A percentile compares a stretch with the other conserved stretches of the same genome.
These are phyloP conservation scores for Hemiprocne comata DNA, from an alignment of 2,113 vertebrate species.

Conservation along the genomic window DNA sequence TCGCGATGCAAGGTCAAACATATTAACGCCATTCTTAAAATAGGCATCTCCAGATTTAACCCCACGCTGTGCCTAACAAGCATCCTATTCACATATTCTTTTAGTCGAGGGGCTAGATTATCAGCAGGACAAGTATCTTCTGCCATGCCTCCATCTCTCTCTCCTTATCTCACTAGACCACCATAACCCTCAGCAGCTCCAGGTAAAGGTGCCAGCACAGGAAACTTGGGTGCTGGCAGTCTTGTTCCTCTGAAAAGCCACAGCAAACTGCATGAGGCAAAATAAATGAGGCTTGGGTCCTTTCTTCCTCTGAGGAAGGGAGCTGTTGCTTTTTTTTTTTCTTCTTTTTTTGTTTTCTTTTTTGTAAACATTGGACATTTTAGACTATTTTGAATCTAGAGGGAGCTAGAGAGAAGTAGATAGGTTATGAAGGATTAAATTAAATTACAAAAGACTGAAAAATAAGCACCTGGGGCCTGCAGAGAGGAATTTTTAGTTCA, in stretches of 20 bases:
- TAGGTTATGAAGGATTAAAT: background rate
- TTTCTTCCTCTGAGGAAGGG: background rate
- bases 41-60: background rate
- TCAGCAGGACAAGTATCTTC: background rate
- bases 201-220: background rate
- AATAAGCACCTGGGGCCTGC: background rate
- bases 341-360: background rate
- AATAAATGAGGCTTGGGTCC: background rate
- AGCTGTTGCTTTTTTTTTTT: background rate
- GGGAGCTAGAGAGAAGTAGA: background rate
- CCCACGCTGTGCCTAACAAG: background rate
- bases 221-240: background rate
- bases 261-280: background rate
- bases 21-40: background rate
- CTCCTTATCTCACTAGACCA: background rate
- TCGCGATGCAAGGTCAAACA: background rate
- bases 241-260: background rate
- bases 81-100: background rate
- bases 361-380: background rate
- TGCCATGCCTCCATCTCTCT: background rate
- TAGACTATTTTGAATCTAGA: background rate
- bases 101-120: background rate
- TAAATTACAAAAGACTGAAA: background rate
- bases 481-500: constrained; percentile 5
- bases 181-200: background rate